Conservation (phyloP, 2,888 invertebrate species). For the Cheilosia vulpina region DNA sequence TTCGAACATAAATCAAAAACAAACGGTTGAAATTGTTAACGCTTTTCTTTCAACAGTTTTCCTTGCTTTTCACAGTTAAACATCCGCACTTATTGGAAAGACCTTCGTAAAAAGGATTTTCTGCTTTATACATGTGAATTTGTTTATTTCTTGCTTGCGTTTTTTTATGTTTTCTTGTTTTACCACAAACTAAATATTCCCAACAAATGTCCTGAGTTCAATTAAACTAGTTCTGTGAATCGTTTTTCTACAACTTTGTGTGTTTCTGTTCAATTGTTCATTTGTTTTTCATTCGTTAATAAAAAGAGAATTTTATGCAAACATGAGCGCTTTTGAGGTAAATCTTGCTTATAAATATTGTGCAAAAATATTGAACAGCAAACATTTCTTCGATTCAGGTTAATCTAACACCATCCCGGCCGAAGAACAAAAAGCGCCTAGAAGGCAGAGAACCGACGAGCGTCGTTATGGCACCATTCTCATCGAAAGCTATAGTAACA, state of each 20-base stretch:
- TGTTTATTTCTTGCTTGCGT: slow-evolving; percentile 26
- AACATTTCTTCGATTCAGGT: slow-evolving; percentile 77
- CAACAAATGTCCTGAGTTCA: not conserved
- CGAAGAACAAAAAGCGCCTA: slow-evolving; percentile 80
- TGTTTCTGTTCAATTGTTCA: slow-evolving; percentile 23
- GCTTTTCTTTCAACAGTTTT: slow-evolving; percentile 55
- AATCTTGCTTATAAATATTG: slow-evolving; percentile 3
- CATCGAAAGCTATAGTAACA: slow-evolving; percentile 87
- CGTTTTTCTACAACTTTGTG: slow-evolving; percentile 19
- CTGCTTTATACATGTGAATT: slow-evolving; percentile 27
- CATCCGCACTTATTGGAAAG: slow-evolving; percentile 18
- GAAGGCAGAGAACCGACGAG: slow-evolving; percentile 82
- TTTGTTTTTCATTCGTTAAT: slow-evolving; percentile 6
- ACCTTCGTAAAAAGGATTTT: not conserved
- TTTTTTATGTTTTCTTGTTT: slow-evolving; percentile 24
- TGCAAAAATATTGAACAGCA: not conserved
- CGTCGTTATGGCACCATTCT: slow-evolving; percentile 87
- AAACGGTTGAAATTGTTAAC: slow-evolving; percentile 57
- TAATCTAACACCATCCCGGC: slow-evolving; percentile 81
- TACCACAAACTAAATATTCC: not conserved
- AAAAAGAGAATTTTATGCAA: slow-evolving; percentile 12
- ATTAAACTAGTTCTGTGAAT: slow-evolving; percentile 19
- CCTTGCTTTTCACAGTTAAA: slow-evolving; percentile 52
- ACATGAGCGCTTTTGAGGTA: slow-evolving; percentile 83
- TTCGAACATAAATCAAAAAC: slow-evolving; percentile 65